Conservation (phyloP, 2,797 vertebrate genomes). For the Rallus crepitans region DNA sequence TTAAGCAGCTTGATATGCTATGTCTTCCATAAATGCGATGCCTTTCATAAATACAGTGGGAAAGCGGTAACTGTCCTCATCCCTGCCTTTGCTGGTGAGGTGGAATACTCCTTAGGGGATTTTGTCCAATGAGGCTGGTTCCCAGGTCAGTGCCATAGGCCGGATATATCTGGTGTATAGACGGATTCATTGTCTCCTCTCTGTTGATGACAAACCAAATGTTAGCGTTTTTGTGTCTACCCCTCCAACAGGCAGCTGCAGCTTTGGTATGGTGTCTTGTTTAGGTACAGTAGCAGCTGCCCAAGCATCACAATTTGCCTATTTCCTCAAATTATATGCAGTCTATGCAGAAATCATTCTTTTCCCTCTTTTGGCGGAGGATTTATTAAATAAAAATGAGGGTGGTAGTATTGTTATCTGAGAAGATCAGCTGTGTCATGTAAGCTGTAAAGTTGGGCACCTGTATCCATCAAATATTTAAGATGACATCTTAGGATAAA, state of each 20-base stretch:
- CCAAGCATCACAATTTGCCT: background rate
- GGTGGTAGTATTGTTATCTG: background rate
- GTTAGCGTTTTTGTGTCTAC: background rate
- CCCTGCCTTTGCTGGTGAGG: background rate
- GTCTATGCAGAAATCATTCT: background rate
- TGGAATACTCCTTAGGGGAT: background rate
- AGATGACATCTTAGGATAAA: conserved; percentile 34
- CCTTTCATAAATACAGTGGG: background rate
- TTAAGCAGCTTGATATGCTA: background rate
- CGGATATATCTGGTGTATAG: background rate
- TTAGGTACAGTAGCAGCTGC: background rate
- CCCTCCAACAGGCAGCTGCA: background rate
- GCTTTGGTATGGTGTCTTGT: background rate
- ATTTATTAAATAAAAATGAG: conserved; percentile 38
- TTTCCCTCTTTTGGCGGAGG: background rate
- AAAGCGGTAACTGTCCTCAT: background rate
- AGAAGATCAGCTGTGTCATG: conserved; percentile 7
- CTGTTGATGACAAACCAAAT: background rate
- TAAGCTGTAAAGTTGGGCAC: background rate
- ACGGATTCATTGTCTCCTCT: background rate
- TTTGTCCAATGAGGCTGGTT: background rate
- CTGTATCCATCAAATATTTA: conserved; percentile 53
- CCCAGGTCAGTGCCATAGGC: background rate
- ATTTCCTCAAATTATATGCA: background rate
- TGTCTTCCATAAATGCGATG: background rate